Conservation (phyloP, 2,113 vertebrate genomes). For the Scalopus aquaticus region DNA sequence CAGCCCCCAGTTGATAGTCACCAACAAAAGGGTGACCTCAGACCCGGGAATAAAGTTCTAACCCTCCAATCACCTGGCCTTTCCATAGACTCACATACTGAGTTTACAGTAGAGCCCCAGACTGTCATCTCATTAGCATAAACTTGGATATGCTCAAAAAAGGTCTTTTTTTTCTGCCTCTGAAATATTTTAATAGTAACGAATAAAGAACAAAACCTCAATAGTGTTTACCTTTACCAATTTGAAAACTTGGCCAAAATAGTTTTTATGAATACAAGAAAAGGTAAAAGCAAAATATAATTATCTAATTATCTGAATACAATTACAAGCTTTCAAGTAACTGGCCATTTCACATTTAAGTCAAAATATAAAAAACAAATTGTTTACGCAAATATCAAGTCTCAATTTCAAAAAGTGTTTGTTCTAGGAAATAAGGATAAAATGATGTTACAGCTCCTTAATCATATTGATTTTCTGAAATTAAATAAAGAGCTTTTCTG, state of each 20-base stretch:
- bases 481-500: conserved; percentile 86
- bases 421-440: not conserved
- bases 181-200: conserved; percentile 32
- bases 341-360: conserved; percentile 25
- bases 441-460: not conserved
- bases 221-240: conserved; percentile 41
- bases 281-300: conserved; percentile 46
- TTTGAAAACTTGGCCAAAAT: conserved; percentile 52
- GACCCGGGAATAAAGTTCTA: not conserved
- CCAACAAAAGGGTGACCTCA: no score
- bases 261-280: conserved; percentile 42
- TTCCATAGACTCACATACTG: not conserved
- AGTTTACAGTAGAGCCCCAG: not conserved
- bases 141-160: not conserved
- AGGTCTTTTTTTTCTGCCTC: not conserved
- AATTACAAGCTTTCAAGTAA: conserved; percentile 15
- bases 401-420: conserved; percentile 29
- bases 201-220: conserved; percentile 50
- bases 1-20: not conserved
- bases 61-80: not conserved
- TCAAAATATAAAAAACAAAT: conserved; percentile 40
- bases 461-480: conserved; percentile 40
- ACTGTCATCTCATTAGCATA: not conserved
- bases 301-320: not conserved
- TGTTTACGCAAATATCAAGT: conserved; percentile 28